Evolutionary conservation across 2,888 invertebrate species (phyloP), one percentile per base, ranked within the genome.

Genomic region (Catocala sponsa): DNA sequence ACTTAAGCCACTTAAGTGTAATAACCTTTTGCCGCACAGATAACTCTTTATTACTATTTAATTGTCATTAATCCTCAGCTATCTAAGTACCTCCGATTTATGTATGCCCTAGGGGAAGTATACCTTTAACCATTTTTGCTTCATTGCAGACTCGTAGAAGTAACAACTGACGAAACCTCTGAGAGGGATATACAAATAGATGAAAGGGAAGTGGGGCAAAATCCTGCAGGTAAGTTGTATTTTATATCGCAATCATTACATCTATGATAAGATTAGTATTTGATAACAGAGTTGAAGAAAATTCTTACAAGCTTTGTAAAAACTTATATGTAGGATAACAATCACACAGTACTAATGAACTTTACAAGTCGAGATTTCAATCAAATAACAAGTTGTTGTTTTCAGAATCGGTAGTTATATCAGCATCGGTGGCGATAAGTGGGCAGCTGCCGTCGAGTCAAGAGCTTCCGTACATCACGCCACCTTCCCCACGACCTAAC

Each of bases 381-480:
- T 51, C 51, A 47, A 35, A 33, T 33, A 32, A 1, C 13, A 35
- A 43, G 15, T 35, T 5, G 6, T 53, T 52, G 33, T 42, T 80
- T 85, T 32, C 82, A 91, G 90, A 91, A 72, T 89, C 94, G 50
- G 91, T 95, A 41, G 96, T 97, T 80, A 98, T 98, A 85, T 97
- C 97, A 35, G 98, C 98, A n/a, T 97, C 97, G 7, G 96, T 97
- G 52, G 98, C 98, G 6, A 98, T 98, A 79, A 97, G 97, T 60
- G 98, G 98, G 11, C 96, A 97, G 82, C 95, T 98, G 72, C 97
- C 98, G 43, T 98, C 98, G 44, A 98, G 97, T 86, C 97, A 97
- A 86, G 98, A 98, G 86, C 91, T 98, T 82, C 98, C 98, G 0
- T 98, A 98, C 87, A 98, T 98, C 96, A 98, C 98, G 9, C 98